A percentile compares a stretch with the other conserved stretches of the same genome.
Conservation (phyloP, 2,797 vertebrate species). For the Etheostoma nigrum region DNA sequence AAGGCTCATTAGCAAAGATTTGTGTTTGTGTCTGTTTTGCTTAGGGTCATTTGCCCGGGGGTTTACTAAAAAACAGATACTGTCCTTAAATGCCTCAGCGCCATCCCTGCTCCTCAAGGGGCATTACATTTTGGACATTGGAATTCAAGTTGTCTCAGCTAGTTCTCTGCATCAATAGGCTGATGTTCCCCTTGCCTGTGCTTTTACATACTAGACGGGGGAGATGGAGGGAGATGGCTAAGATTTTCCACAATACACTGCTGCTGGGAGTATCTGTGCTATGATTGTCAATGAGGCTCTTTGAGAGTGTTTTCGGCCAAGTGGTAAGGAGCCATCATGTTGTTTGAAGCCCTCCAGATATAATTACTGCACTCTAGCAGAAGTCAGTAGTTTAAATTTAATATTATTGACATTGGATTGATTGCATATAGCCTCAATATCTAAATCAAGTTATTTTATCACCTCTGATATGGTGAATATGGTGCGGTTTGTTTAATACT, state of each 20-base stretch:
- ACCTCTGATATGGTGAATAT: neutral
- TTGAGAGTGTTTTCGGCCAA: constrained; percentile 20
- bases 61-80: constrained; percentile 24
- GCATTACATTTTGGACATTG: constrained; percentile 35
- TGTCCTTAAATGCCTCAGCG: constrained; percentile 19
- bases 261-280: constrained; percentile 11
- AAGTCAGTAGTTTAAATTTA: constrained; percentile 2
- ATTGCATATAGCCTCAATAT: neutral
- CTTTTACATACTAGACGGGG: constrained; percentile 28
- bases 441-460: constrained; percentile 4
- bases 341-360: constrained; percentile 36
- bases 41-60: neutral
- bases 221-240: constrained; percentile 10
- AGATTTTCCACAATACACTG: constrained; percentile 20
- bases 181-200: constrained; percentile 33
- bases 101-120: constrained; percentile 11
- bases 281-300: constrained; percentile 56
- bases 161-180: constrained; percentile 43
- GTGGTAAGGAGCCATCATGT: constrained; percentile 20
- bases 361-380: constrained; percentile 32
- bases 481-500: neutral
- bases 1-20: constrained; percentile 25
- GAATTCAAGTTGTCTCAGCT: constrained; percentile 46
- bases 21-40: constrained; percentile 2
- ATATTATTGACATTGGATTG: constrained; percentile 4